Percentiles rank a stretch among this genome's conserved stretches.
Evolutionary conservation across 2,113 vertebrate genomes (phyloP).

Genomic region (Aphyosemion australe): DNA sequence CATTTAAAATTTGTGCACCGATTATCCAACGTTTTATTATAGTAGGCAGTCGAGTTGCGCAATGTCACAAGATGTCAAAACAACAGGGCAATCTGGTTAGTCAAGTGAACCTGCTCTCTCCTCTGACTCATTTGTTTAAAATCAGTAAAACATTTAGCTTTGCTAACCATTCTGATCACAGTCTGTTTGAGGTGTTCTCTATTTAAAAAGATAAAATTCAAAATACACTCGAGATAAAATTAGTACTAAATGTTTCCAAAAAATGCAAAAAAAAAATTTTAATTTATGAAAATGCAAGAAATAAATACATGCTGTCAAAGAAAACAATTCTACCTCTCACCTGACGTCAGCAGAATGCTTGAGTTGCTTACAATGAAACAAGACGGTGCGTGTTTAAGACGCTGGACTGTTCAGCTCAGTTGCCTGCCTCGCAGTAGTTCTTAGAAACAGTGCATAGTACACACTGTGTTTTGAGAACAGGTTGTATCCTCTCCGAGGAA

Average conservation of each 20-base stretch:
- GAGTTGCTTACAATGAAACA: conserved; percentile 8
- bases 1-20: no score
- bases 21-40: no score
- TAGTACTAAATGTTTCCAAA: no score
- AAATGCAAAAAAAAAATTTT: no score
- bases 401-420: neutral
- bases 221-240: no score
- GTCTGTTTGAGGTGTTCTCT: neutral
- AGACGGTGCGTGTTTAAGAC: conserved; percentile 7
- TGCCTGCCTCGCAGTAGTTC: conserved; percentile 8
- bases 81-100: neutral
- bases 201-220: neutral
- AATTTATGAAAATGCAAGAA: neutral
- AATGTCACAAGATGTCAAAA: neutral
- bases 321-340: neutral
- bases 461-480: conserved; percentile 51
- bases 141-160: neutral
- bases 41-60: no score
- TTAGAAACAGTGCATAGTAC: conserved; percentile 18
- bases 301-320: neutral
- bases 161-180: neutral
- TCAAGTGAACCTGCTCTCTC: neutral
- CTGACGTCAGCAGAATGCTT: neutral
- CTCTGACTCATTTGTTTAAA: neutral
- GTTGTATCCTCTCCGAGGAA: conserved; percentile 41